Conservation (phyloP, 2,888 invertebrate genomes). For the Labia minor region DNA sequence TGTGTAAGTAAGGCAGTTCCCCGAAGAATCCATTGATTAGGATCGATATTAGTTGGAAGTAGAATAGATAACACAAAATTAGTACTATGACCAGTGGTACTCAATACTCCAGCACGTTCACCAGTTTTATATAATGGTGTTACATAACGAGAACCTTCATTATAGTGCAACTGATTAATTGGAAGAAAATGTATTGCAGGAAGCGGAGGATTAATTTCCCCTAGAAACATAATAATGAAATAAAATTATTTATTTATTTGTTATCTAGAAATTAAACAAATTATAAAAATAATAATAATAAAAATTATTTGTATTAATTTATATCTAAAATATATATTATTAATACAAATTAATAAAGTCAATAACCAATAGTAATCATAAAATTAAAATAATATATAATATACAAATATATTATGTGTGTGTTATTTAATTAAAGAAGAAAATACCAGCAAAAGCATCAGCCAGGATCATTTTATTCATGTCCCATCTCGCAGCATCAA, state of each 20-base stretch:
- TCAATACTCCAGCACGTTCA: constrained; percentile 71
- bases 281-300: too few relatives aligned
- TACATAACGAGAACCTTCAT: constrained; percentile 44
- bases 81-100: constrained; percentile 87
- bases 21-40: constrained; percentile 77
- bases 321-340: too few relatives aligned
- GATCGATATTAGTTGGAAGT: constrained; percentile 50
- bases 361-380: too few relatives aligned
- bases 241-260: constrained; percentile 26
- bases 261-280: too few relatives aligned
- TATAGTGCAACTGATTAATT: constrained; percentile 38
- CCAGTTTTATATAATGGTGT: constrained; percentile 83
- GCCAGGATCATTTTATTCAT: constrained; percentile 50
- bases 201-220: constrained; percentile 63
- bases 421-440: too few relatives aligned
- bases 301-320: too few relatives aligned
- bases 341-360: too few relatives aligned
- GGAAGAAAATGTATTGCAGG: constrained; percentile 60
- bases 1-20: constrained; percentile 80
- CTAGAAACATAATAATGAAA: constrained; percentile 35
- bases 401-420: too few relatives aligned
- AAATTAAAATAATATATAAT: too few relatives aligned
- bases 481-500: constrained; percentile 86
- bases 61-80: constrained; percentile 78
- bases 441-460: constrained; percentile 61